phyloP scores from a whole-genome alignment of 2,797 vertebrate genomes.

The Spinus pinus region DNA sequence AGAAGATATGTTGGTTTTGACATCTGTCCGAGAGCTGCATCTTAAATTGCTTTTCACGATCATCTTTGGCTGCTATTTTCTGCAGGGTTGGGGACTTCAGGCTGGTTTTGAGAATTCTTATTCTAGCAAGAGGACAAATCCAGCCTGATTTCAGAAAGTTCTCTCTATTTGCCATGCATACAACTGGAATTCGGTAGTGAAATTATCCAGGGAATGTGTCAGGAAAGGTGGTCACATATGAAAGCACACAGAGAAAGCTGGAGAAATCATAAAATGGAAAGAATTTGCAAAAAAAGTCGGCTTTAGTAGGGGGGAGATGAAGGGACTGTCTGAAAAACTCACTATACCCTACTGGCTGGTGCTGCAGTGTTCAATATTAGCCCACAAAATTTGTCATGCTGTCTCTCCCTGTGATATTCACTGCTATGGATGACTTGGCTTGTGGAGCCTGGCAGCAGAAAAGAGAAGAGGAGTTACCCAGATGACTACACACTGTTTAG shows the following conservation, averaged over 20 bases:
- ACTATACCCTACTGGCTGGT: rapidly evolving
- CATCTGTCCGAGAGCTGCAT: neutral
- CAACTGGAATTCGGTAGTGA: neutral
- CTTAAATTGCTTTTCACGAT: neutral
- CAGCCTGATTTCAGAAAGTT: neutral
- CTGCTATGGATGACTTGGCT: neutral
- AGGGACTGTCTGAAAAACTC: neutral
- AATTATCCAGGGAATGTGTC: neutral
- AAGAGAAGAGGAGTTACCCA: conserved; percentile 23
- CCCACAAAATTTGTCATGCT: neutral
- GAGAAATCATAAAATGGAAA: neutral
- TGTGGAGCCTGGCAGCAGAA: conserved; percentile 44
- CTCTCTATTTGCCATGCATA: neutral
- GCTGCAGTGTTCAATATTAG: neutral
- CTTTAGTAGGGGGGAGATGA: neutral
- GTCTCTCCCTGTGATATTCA: neutral
- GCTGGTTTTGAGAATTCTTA: neutral
- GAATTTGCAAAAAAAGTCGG: neutral
- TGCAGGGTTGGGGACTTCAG: neutral
- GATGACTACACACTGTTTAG: conserved; percentile 68
- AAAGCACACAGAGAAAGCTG: neutral
- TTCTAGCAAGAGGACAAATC: neutral
- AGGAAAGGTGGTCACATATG: neutral
- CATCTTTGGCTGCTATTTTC: neutral
- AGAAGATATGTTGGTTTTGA: conserved; percentile 1